phyloP scores from a whole-genome alignment of 2,888 invertebrate species.

The Amphipyra berbera region DNA sequence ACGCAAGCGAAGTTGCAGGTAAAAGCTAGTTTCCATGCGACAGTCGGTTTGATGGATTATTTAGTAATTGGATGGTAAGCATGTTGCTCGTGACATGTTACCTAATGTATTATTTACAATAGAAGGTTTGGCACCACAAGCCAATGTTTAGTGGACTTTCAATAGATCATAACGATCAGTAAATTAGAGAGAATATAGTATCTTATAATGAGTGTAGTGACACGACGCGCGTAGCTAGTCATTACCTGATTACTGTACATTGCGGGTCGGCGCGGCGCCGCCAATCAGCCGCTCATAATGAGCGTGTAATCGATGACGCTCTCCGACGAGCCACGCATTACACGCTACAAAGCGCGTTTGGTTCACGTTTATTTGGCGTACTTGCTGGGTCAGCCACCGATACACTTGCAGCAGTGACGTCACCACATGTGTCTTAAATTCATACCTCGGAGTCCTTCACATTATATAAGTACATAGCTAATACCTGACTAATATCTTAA shows the following conservation, averaged over 20 bases:
- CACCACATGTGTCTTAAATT: background rate
- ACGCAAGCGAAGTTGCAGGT: no score
- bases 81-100: no score
- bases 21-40: no score
- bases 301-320: constrained; percentile 12
- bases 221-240: background rate
- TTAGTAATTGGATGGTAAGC: no score
- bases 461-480: background rate
- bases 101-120: no score
- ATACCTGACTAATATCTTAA: background rate
- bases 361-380: background rate
- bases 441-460: background rate
- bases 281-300: constrained; percentile 13
- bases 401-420: background rate
- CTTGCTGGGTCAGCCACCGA: background rate
- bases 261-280: background rate
- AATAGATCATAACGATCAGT: no score
- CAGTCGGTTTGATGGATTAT: no score
- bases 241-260: background rate
- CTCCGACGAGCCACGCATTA: background rate
- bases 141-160: no score
- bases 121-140: no score
- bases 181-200: background rate
- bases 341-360: constrained; percentile 5
- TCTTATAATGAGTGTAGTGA: background rate